These are phyloP conservation scores for Pediacus dermestoides DNA, from an alignment of 2,888 invertebrate species.

Conservation along the genomic window DNA sequence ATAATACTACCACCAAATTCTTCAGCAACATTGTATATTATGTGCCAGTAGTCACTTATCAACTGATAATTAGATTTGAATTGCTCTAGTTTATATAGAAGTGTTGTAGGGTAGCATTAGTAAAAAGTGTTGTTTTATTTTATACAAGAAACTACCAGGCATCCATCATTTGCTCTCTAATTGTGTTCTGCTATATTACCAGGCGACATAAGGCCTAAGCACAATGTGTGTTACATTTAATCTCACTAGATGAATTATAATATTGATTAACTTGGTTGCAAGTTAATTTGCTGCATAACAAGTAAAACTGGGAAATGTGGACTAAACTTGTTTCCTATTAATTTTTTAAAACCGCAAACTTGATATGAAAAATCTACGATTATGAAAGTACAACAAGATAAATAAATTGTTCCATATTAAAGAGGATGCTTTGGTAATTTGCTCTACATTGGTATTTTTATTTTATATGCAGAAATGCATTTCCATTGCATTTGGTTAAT, in stretches of 20 bases:
- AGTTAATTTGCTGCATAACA: too few species aligned
- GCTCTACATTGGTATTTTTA: slow-evolving; percentile 38
- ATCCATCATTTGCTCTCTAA: too few species aligned
- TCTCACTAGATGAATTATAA: too few species aligned
- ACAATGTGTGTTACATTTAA: too few species aligned
- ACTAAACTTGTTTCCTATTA: too few species aligned
- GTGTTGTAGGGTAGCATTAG: slow-evolving; percentile 34
- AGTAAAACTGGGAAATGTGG: too few species aligned
- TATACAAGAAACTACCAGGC: too few species aligned
- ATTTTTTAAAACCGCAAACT: slow-evolving; percentile 14
- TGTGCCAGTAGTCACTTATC: slow-evolving; percentile 20
- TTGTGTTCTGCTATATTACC: too few species aligned
- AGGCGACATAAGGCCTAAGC: too few species aligned
- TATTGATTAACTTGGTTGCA: too few species aligned
- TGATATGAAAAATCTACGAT: slow-evolving; percentile 32
- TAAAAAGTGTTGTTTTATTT: slow-evolving; percentile 28
- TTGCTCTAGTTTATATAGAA: slow-evolving; percentile 30
- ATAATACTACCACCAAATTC: slow-evolving; percentile 18
- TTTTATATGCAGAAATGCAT: slow-evolving; percentile 2
- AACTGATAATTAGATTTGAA: slow-evolving; percentile 19
- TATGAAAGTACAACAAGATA: slow-evolving; percentile 44
- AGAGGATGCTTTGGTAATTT: slow-evolving; percentile 37
- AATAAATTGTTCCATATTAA: slow-evolving; percentile 42
- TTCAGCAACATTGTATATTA: slow-evolving; percentile 25
- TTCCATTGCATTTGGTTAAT: slow-evolving; percentile 3